A percentile compares a stretch with the other conserved stretches of the same genome.
Conservation (phyloP, 2,888 invertebrate genomes). For the Eristalis pertinax region DNA sequence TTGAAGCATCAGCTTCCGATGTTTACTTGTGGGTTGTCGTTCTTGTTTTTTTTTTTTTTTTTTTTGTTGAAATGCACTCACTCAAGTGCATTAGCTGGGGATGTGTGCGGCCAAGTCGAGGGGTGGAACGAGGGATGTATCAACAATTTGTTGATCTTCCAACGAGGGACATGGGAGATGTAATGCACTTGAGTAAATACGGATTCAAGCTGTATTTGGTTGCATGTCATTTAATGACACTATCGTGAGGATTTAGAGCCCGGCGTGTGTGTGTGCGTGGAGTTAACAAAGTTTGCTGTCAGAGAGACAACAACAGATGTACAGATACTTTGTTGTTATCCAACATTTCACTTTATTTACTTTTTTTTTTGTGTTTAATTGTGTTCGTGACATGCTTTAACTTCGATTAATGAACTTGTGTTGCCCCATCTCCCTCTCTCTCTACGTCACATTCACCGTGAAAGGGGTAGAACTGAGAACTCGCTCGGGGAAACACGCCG, state of each 20-base stretch:
- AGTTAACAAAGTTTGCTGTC: background rate
- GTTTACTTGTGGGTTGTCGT: constrained; percentile 45
- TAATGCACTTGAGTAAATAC: constrained; percentile 38
- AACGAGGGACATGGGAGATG: constrained; percentile 21
- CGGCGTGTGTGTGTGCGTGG: background rate
- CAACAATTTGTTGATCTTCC: constrained; percentile 1
- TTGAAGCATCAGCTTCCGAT: constrained; percentile 64
- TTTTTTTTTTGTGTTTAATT: background rate
- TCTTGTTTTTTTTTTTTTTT: too few relatives aligned
- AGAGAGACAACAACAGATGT: background rate
- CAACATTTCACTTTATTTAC: background rate
- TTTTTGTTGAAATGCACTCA: constrained; percentile 45
- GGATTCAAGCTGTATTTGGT: constrained; percentile 15
- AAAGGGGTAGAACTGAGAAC: background rate
- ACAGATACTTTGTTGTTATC: background rate
- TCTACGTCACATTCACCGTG: background rate
- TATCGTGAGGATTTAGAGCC: background rate
- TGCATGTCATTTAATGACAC: constrained; percentile 10
- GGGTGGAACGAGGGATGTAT: background rate
- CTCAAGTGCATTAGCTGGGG: constrained; percentile 45
- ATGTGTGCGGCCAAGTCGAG: background rate
- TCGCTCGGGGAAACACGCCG: too few relatives aligned
- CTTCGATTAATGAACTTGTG: background rate
- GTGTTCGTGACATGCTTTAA: background rate
- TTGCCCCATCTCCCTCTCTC: background rate